Evolutionary conservation across 2,797 vertebrate species (phyloP), one percentile per base, ranked within the genome.

Genomic region (Ctenopoma kingsleyae): DNA sequence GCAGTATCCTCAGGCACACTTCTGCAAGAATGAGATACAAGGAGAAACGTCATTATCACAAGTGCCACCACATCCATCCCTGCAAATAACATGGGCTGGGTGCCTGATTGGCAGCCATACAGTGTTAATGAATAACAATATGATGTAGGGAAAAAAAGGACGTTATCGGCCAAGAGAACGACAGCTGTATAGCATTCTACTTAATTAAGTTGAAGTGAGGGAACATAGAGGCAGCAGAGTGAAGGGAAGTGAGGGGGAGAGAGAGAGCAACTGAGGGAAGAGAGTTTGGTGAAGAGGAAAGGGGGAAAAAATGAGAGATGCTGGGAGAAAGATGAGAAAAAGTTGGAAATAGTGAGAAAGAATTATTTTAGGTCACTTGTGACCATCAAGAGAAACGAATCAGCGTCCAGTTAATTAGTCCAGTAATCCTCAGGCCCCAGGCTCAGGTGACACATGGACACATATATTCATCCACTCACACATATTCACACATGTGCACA

Each of bases 111-210:
- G 90, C 86, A 90, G 80, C 76, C 76, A 47, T 78, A 74, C 57
- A 76, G 83, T 79, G 81, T 88, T 92, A 92, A 92, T 90, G 86
- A 88, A 87, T 81, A 89, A 89, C 87, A 92, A 89, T 90, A 87
- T 79, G 88, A 87, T 86, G 84, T 72, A 55, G 58, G 23, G 5
- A 17, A 1, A 0, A 46, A 65, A 66, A 10, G 47, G 61, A 65
- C 35, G 71, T 79, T 81, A 81, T 87, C 81, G 73, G 87, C 91
- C 81, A 81, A 81, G 78, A 85, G 85, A 82, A 68, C 71, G 84
- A 82, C 86, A 88, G 89, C 89, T 88, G 85, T 78, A 74, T 77
- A 71, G 70, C 80, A 73, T 86, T 86, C 71, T 88, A 76, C 79
- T 91, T 91, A 89, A 92, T 91, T 91, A 90, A 91, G 88, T 73